Evolutionary conservation across 2,113 vertebrate species (phyloP).

Genomic region (Cryptomyrus ogoouensis): DNA sequence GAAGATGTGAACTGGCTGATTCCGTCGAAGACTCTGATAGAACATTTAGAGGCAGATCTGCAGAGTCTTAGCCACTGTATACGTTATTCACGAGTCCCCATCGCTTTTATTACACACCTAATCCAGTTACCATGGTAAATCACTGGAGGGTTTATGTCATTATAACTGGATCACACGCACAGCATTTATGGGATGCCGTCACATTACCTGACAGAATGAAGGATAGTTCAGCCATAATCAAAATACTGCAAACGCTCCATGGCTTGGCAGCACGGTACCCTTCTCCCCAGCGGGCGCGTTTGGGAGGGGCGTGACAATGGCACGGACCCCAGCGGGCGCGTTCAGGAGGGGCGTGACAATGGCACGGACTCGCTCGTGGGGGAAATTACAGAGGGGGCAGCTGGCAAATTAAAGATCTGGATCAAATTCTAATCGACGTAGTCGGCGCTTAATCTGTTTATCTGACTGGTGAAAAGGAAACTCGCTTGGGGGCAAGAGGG

Average conservation of each 20-base stretch:
- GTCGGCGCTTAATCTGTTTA: not conserved
- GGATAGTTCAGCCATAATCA: not conserved
- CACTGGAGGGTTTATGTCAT: not conserved
- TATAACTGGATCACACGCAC: not conserved
- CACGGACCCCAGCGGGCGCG: not conserved
- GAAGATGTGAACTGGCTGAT: not conserved
- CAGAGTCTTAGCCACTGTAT: not conserved
- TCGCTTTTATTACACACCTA: not conserved
- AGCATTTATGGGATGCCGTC: not conserved
- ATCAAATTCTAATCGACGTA: not conserved
- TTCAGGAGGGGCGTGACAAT: not conserved
- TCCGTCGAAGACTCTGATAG: not conserved
- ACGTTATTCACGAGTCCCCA: not conserved
- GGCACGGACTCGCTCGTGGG: not conserved
- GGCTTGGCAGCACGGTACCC: not conserved
- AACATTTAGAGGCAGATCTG: not conserved
- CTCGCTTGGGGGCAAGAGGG: not conserved
- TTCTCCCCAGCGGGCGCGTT: not conserved
- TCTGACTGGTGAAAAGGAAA: not conserved
- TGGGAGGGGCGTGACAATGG: not conserved
- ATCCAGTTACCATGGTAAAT: not conserved
- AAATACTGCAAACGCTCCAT: not conserved
- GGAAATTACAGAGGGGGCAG: not conserved
- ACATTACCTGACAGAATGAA: not conserved
- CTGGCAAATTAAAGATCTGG: not conserved